phyloP scores from a whole-genome alignment of 2,888 invertebrate genomes.

The Arctia plantaginis region DNA sequence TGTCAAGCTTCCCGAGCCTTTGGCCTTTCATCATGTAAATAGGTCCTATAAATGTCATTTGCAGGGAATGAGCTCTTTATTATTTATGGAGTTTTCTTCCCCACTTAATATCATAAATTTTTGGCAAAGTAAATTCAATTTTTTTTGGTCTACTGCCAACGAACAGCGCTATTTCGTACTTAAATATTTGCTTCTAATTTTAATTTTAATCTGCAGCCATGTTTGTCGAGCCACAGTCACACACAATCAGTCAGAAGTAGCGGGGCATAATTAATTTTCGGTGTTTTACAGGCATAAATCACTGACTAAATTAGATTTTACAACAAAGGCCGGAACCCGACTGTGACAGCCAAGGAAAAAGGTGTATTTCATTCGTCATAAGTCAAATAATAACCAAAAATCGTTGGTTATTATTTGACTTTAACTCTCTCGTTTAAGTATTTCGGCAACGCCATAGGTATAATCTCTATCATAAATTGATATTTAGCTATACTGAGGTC shows the following conservation, averaged over 20 bases:
- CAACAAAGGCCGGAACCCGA: neutral
- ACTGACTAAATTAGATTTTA: neutral
- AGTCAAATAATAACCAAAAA: neutral
- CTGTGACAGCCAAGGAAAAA: neutral
- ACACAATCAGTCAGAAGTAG: neutral
- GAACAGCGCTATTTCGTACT: neutral
- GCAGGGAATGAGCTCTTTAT: slow-evolving; percentile 39
- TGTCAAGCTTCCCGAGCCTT: slow-evolving; percentile 37
- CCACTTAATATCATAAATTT: slow-evolving; percentile 27
- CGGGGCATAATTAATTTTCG: neutral
- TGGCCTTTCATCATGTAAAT: slow-evolving; percentile 47
- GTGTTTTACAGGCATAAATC: neutral
- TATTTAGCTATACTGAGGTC: too few relatives aligned
- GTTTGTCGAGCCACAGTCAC: neutral
- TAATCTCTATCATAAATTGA: too few relatives aligned
- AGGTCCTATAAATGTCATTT: slow-evolving; percentile 42
- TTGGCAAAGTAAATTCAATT: slow-evolving; percentile 12
- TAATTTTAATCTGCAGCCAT: neutral
- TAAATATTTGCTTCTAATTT: neutral
- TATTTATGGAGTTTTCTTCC: slow-evolving; percentile 31
- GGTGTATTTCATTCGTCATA: neutral
- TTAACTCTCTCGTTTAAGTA: too few relatives aligned
- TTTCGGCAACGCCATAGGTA: too few relatives aligned
- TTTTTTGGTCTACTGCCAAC: slow-evolving; percentile 13
- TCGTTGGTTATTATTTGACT: too few relatives aligned